Evolutionary conservation across 2,888 invertebrate genomes (phyloP).

Genomic region (Eilema griseolum): DNA sequence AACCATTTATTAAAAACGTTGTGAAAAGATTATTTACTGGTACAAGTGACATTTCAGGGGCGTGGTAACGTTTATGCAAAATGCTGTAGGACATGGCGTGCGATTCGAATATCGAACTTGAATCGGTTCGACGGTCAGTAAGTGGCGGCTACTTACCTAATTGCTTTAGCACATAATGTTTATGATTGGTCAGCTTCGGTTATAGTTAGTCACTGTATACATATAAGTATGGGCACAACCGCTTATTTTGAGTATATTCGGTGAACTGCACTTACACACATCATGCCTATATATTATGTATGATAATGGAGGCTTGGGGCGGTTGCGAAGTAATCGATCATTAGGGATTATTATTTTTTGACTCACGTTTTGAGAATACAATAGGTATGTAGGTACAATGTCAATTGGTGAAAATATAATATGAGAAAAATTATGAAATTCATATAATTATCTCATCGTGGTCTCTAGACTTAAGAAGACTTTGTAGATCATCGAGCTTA

Average conservation of each 20-base stretch:
- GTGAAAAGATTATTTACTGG: constrained; percentile 54
- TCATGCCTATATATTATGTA: constrained; percentile 14
- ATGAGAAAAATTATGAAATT: background rate
- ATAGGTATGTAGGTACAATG: constrained; percentile 3
- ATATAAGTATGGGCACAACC: constrained; percentile 19
- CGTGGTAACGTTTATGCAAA: constrained; percentile 75
- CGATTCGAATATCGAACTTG: constrained; percentile 47
- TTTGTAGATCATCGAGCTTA: background rate
- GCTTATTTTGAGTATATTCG: constrained; percentile 19
- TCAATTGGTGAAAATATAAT: background rate
- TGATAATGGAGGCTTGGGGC: constrained; percentile 16
- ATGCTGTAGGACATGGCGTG: constrained; percentile 46
- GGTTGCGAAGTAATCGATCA: constrained; percentile 11
- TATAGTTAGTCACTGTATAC: constrained; percentile 21
- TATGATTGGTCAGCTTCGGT: constrained; percentile 63
- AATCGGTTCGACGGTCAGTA: constrained; percentile 52
- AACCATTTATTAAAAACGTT: constrained; percentile 56
- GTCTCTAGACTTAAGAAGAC: background rate
- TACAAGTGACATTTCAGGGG: constrained; percentile 70
- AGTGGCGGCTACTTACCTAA: constrained; percentile 70
- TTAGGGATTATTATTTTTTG: background rate
- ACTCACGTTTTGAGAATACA: constrained; percentile 7
- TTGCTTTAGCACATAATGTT: constrained; percentile 69
- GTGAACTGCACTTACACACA: constrained; percentile 13
- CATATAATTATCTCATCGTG: background rate